phyloP scores from a whole-genome alignment of 2,888 invertebrate genomes.

The Gymnoscelis rufifasciata region DNA sequence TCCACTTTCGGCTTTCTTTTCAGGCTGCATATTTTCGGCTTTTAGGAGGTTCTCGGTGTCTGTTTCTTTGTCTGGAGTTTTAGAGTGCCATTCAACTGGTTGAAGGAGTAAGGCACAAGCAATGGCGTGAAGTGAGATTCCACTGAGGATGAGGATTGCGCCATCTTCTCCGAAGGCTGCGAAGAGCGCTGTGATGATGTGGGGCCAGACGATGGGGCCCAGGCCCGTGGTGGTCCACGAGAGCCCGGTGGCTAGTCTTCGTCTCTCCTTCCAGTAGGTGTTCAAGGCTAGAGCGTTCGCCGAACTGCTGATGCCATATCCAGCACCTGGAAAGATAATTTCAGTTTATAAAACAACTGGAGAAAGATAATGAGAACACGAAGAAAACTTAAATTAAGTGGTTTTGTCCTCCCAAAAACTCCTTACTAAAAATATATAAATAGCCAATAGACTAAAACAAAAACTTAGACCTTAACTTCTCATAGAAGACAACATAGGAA shows the following conservation, averaged over 20 bases:
- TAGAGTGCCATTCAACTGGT: constrained; percentile 86
- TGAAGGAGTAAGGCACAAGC: constrained; percentile 84
- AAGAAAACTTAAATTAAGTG: no score
- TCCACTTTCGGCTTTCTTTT: constrained; percentile 55
- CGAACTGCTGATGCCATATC: constrained; percentile 83
- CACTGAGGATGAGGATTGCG: constrained; percentile 82
- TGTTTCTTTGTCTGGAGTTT: constrained; percentile 51
- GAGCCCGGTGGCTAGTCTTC: constrained; percentile 84
- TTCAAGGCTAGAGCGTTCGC: constrained; percentile 85
- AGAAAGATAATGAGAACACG: no score
- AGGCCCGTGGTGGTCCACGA: constrained; percentile 85
- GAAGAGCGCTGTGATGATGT: constrained; percentile 83
- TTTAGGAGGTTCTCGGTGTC: constrained; percentile 51
- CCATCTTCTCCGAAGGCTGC: constrained; percentile 81
- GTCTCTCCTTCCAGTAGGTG: constrained; percentile 84
- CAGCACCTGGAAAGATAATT: constrained; percentile 80
- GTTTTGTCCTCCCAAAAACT: no score
- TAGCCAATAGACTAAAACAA: no score
- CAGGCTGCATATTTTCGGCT: constrained; percentile 27
- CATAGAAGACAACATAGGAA: no score
- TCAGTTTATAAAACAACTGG: no score
- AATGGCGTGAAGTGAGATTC: constrained; percentile 82
- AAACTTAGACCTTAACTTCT: no score
- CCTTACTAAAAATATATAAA: no score
- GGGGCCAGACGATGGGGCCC: constrained; percentile 86